Percentiles rank a stretch among this genome's conserved stretches.
phyloP scores from a whole-genome alignment of 2,797 vertebrate genomes.

The Tapera naevia region DNA sequence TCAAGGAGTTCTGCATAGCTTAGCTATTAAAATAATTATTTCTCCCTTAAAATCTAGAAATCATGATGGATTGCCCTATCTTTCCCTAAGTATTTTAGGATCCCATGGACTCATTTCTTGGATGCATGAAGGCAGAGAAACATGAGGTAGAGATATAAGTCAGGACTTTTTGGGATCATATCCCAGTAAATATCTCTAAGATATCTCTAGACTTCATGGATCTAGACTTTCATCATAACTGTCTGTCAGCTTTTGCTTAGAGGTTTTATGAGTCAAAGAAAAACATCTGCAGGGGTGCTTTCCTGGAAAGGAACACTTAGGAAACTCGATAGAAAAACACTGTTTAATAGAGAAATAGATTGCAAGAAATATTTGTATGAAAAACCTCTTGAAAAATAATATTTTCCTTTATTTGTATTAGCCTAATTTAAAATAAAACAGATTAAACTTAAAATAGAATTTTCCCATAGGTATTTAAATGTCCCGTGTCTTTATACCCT shows the following conservation, averaged over 20 bases:
- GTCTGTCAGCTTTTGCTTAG: not conserved
- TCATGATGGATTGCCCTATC: not conserved
- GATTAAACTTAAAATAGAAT: not conserved
- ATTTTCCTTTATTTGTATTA: not conserved
- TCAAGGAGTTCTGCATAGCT: not conserved
- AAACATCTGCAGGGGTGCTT: not conserved
- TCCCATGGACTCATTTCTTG: not conserved
- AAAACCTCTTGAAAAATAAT: not conserved
- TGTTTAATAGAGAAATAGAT: not conserved
- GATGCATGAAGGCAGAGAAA: not conserved
- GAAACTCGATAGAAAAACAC: not conserved
- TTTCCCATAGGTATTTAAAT: not conserved
- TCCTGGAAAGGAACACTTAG: not conserved
- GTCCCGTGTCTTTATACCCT: not conserved
- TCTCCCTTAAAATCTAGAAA: not conserved
- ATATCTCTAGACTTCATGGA: not conserved
- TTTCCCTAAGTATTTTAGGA: not conserved
- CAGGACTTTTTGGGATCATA: not conserved
- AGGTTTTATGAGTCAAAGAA: not conserved
- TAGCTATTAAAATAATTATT: not conserved
- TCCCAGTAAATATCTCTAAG: not conserved
- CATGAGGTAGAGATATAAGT: not conserved
- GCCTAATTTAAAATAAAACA: not conserved
- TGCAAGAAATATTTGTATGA: not conserved
- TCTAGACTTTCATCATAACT: not conserved